These are phyloP conservation scores for Gallinago stenura DNA, from an alignment of 2,797 vertebrate genomes.

Conservation along the genomic window DNA sequence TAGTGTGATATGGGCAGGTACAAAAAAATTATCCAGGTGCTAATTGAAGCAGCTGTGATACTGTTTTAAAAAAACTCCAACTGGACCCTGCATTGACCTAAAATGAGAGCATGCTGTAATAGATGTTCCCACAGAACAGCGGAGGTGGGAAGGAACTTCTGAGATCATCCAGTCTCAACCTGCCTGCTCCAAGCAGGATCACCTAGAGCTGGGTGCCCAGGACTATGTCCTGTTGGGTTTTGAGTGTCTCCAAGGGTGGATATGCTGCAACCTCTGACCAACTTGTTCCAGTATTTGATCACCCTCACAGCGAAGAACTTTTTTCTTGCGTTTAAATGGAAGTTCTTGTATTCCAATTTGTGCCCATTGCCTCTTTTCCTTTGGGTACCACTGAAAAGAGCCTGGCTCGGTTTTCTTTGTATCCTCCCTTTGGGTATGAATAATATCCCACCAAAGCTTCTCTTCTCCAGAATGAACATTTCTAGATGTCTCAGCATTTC, in stretches of 20 bases:
- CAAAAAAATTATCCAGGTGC: background rate
- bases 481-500: background rate
- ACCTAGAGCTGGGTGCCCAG: background rate
- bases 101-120: background rate
- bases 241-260: background rate
- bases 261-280: fast-evolving
- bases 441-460: background rate
- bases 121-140: background rate
- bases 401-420: background rate
- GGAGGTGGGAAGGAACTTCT: background rate
- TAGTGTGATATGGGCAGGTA: background rate
- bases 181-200: background rate
- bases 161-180: background rate
- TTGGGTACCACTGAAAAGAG: background rate
- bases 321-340: background rate
- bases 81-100: background rate
- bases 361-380: background rate
- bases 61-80: background rate
- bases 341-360: background rate
- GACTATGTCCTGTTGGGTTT: background rate
- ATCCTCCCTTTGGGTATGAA: background rate
- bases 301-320: background rate
- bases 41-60: background rate
- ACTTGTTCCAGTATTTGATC: background rate
- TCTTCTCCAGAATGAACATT: background rate